Evolutionary conservation across 2,888 invertebrate genomes (phyloP).

Genomic region (Pilophorus perplexus): DNA sequence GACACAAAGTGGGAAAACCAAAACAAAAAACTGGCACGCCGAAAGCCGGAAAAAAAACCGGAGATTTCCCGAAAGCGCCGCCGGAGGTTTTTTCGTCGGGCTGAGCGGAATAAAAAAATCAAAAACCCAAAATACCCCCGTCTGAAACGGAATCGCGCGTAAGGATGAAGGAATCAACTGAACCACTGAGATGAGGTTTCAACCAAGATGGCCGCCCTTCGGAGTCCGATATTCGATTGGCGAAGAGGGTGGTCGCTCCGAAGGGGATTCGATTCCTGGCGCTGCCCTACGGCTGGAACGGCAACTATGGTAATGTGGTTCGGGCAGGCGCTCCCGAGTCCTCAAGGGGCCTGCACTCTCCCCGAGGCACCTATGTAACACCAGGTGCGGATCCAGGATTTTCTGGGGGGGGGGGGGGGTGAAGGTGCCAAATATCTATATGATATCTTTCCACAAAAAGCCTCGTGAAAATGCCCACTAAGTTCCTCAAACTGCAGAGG

Average conservation of each 20-base stretch:
- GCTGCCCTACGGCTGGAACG: neutral
- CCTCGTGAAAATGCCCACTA: no score
- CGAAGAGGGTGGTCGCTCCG: constrained; percentile 9
- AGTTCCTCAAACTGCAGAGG: no score
- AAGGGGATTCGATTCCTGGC: neutral
- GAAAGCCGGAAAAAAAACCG: no score
- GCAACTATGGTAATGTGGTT: constrained; percentile 18
- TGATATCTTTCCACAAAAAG: no score
- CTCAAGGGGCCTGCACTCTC: no score
- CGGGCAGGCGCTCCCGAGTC: constrained; percentile 16
- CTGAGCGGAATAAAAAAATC: no score
- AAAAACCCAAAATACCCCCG: neutral
- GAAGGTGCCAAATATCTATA: no score
- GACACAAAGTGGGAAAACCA: neutral
- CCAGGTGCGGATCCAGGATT: no score
- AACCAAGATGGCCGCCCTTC: constrained; percentile 32
- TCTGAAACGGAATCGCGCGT: constrained; percentile 9
- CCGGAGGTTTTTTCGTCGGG: neutral
- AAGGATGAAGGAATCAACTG: constrained; percentile 22
- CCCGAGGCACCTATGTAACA: no score
- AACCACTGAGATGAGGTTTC: constrained; percentile 34
- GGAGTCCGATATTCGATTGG: constrained; percentile 34
- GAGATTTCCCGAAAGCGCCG: neutral
- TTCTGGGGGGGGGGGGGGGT: no score
- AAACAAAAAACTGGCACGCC: no score